These are phyloP conservation scores for Sipha maydis DNA, from an alignment of 2,888 invertebrate genomes.

Conservation along the genomic window DNA sequence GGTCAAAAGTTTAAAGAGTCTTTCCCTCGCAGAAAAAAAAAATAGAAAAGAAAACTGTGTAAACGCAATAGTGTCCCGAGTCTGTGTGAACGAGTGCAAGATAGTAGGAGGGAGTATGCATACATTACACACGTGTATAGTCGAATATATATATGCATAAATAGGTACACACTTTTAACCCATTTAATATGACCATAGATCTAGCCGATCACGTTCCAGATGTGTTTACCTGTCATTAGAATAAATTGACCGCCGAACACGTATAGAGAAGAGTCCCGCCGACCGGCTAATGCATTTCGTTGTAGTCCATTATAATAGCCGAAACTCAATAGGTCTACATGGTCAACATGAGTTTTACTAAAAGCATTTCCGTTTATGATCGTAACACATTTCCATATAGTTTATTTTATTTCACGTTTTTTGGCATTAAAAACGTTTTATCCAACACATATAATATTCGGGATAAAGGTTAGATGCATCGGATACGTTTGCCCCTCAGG, in stretches of 20 bases:
- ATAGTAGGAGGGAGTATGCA: background rate
- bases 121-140: background rate
- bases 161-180: slow-evolving; percentile 13
- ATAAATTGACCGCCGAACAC: slow-evolving; percentile 27
- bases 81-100: background rate
- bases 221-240: slow-evolving; percentile 53
- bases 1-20: slow-evolving; percentile 24
- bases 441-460: background rate
- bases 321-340: background rate
- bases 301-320: background rate
- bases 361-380: slow-evolving; percentile 51
- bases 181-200: slow-evolving; percentile 1
- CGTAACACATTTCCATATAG: background rate
- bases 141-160: background rate
- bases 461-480: slow-evolving; percentile 2
- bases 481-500: slow-evolving; percentile 14
- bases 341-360: slow-evolving; percentile 52
- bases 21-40: slow-evolving; percentile 6
- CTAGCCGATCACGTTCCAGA: slow-evolving; percentile 30
- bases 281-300: slow-evolving; percentile 49
- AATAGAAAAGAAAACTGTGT: slow-evolving; percentile 12
- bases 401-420: slow-evolving; percentile 22
- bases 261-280: background rate
- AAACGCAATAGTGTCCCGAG: background rate
- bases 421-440: slow-evolving; percentile 20